Evolutionary conservation across 1,140 invertebrate species (phyloP).

Genomic region (Bradynema listronoti): DNA sequence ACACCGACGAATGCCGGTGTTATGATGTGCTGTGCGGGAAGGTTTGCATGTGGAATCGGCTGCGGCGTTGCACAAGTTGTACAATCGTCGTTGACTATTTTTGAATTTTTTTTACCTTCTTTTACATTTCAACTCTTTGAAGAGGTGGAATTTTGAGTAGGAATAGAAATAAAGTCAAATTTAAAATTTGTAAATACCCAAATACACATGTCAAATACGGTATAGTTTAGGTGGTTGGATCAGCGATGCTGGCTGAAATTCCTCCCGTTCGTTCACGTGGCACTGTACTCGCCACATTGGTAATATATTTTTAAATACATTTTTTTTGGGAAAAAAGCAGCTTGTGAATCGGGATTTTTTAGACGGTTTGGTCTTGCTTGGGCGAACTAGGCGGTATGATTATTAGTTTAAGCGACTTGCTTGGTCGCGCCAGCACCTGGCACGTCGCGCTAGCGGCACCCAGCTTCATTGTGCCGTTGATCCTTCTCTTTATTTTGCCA

Average conservation of each 20-base stretch:
- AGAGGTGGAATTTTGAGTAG: too few species aligned
- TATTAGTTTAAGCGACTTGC: conserved; percentile 18
- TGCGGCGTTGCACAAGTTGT: conserved; percentile 35
- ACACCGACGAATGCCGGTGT: conserved; percentile 14
- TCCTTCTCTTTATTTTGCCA: conserved; percentile 14
- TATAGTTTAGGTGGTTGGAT: conserved; percentile 32
- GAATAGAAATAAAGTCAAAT: too few species aligned
- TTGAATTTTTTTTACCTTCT: not conserved
- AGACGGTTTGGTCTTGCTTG: conserved; percentile 43
- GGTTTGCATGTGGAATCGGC: conserved; percentile 37
- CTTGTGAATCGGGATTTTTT: not conserved
- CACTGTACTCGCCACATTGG: conserved; percentile 38
- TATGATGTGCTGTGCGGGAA: conserved; percentile 22
- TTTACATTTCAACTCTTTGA: too few species aligned
- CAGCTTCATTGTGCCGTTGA: conserved; percentile 26
- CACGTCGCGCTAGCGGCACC: conserved; percentile 34
- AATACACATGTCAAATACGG: too few species aligned
- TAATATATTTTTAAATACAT: not conserved
- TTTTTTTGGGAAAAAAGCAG: not conserved
- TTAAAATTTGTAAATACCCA: too few species aligned
- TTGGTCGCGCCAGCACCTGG: conserved; percentile 23
- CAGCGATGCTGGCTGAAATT: conserved; percentile 37
- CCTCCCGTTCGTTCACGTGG: conserved; percentile 33
- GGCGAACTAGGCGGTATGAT: conserved; percentile 40
- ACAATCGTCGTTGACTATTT: conserved; percentile 3